Evolutionary conservation across 2,797 vertebrate genomes (phyloP), one percentile per base, ranked within the genome.

Genomic region (Okamejei kenojei): DNA sequence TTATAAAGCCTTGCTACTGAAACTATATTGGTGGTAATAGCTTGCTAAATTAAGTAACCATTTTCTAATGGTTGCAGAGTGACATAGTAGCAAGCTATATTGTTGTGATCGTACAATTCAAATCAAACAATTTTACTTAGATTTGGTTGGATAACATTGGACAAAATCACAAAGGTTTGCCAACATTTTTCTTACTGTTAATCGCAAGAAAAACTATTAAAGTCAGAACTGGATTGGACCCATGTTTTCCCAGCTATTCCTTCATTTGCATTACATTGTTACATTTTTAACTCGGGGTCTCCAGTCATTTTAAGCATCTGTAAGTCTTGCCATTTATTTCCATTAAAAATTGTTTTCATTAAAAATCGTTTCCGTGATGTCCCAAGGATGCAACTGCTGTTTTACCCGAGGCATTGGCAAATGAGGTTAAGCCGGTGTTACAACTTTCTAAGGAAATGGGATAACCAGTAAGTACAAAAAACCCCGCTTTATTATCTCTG

Each of bases 381-480:
- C 90, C 90, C 6, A 26, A 92, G 45, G 90, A 71, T 92, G 71
- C 90, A 92, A 76, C 71, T 92, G 90, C 90, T 92, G 35, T 92
- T 92, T 92, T 92, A 76, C 90, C 90, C 23, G 13, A 76, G 90
- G 68, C 90, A 54, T 92, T n/a, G 45, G 90, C 58, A 92, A 92
- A 76, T 58, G 90, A 71, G 90, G 71, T 92, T 92, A 92, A 92
- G 90, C 38, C 71, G 73, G 90, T 76, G 90, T 76, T 92, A 92
- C 38, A 91, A 74, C 71, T 91, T 91, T 91, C 90, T 73, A 91
- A 91, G 90, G 90, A 92, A 92, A 92, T 92, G 26, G 90, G 90
- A 92, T 92, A 92, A 92, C 90, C 38, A 73, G 71, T 54, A 54
- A 92, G 71, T 54, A 92, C 71, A 76, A 92, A 91, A 91, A 76